Evolutionary conservation across 2,888 invertebrate genomes (phyloP), one percentile per base, ranked within the genome.

Genomic region (Callosobruchus maculatus): DNA sequence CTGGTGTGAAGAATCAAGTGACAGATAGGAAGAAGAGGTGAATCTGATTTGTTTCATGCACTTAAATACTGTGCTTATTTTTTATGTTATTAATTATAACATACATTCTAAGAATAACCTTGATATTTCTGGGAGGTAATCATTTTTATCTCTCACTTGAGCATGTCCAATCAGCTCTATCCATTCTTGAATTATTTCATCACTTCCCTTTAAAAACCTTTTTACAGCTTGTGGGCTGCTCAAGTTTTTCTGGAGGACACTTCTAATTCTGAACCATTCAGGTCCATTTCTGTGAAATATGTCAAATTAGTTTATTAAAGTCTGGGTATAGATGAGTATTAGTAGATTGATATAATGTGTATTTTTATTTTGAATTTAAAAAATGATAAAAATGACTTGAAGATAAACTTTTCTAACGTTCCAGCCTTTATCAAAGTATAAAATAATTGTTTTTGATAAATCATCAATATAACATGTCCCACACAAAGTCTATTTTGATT

Each of bases 241-340:
- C 21, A 96, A 86, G 70, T 93, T 92, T 83, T 93, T 94, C 87
- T 97, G 97, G 80, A 96, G 92, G 74, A 92, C 90, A 79, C 92
- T 93, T 21, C 97, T 89, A 0, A 96, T 86, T 77, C 91, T 89
- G 90, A 93, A 93, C 97, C 97, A 97, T 73, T 94, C 93, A 0
- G 89, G 85, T 0, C 96, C 97, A 85, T 97, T 97, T 68, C 95
- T 96, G 80, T 74, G 89, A 86, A 77, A 73, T 74, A 20, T 2
- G 20, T 5, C 3, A 22, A 22, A 20, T 5, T 0, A 26, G 21
- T 9, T 68, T 20, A 68, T 13, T 21, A 68, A 68, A 68, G 1
- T 68, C 18, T 20, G 68, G 5, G 21, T 13, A 7, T n/a, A n/a
- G n/a, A n/a, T n/a, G n/a, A n/a, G n/a, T n/a, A n/a, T n/a, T n/a